Evolutionary conservation across 2,797 vertebrate species (phyloP), one percentile per base, ranked within the genome.

Genomic region (Notoglanidium macrostoma): DNA sequence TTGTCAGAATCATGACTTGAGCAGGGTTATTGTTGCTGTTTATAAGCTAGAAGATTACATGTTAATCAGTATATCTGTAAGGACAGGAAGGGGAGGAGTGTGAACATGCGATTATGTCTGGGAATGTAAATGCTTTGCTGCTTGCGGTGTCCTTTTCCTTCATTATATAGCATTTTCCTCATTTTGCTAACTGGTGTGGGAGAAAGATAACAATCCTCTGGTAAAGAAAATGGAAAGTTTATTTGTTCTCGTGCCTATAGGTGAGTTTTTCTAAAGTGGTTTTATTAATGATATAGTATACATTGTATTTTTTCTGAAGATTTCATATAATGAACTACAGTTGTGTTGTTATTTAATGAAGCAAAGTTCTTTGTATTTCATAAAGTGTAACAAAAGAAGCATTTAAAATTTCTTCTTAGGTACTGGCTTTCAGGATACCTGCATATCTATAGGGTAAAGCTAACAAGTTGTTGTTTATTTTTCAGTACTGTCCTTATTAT

Each of bases 61-160:
- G 81, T 83, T 87, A 86, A 91, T 91, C 89, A 74, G 90, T 85
- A 86, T 67, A 89, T 90, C 90, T 87, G 65, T 68, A 44, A 35
- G 67, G 54, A 91, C 54, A 81, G 89, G 89, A 91, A 91, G 86
- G 87, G 90, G 90, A 55, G 88, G 90, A 84, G 89, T 82, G 51
- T 83, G 51, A 46, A 86, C 85, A 83, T 86, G 57, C 7, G 19
- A 85, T 88, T 80, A 81, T 63, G 26, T 83, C 77, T 83, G 85
- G 87, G 85, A 78, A 88, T 89, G 74, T 76, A 85, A 89, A 85
- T 59, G 88, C 77, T 84, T n/a, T 82, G 49, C n/a, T 83, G 59
- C 44, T 46, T 85, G 49, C 19, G 3, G 26, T 57, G 72, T 57
- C 59, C 76, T 57, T 85, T 49, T 85, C 32, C 57, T 51, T 26